Conservation (phyloP, 2,888 invertebrate species). For the Polyommatus iphigenia region DNA sequence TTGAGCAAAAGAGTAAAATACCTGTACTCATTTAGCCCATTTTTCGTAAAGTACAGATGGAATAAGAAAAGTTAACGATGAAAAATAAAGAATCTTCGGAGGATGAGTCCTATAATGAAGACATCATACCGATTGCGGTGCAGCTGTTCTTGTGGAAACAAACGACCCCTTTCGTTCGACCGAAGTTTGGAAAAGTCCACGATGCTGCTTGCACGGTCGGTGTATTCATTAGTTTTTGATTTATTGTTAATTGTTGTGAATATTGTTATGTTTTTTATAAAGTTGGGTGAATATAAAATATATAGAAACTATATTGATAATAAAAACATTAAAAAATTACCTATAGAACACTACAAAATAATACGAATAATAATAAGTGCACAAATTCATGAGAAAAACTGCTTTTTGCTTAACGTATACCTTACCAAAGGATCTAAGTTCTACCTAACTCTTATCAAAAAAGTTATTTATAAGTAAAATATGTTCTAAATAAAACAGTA, state of each 20-base stretch:
- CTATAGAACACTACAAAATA: too few relatives aligned
- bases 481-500: too few relatives aligned
- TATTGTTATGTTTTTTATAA: not conserved
- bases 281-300: too few relatives aligned
- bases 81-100: conserved; percentile 60
- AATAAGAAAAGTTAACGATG: conserved; percentile 40
- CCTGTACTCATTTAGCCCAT: too few relatives aligned
- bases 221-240: conserved; percentile 37
- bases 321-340: too few relatives aligned
- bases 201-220: conserved; percentile 98
- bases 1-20: not conserved
- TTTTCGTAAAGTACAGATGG: not conserved
- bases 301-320: too few relatives aligned
- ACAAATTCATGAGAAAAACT: too few relatives aligned
- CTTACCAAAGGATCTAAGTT: too few relatives aligned
- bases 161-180: conserved; percentile 97
- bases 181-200: conserved; percentile 96
- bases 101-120: conserved; percentile 85
- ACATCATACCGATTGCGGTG: conserved; percentile 94
- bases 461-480: too few relatives aligned
- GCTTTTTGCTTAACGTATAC: too few relatives aligned
- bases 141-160: conserved; percentile 99
- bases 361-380: too few relatives aligned
- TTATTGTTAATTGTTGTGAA: not conserved
- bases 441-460: too few relatives aligned